Evolutionary conservation across 2,797 vertebrate species (phyloP).

Genomic region (Limnodromus scolopaceus): DNA sequence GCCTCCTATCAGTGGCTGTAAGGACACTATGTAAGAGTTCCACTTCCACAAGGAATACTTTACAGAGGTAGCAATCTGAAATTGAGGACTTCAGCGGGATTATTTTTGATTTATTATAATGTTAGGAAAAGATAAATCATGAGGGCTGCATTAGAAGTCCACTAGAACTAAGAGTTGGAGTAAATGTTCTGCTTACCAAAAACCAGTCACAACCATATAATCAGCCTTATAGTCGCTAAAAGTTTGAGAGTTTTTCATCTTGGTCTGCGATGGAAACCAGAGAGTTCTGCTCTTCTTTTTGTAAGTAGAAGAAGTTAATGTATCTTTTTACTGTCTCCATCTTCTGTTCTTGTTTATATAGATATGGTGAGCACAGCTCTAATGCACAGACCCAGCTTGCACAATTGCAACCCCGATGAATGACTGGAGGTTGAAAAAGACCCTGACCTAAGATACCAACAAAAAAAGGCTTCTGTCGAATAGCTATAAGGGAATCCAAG

Average conservation of each 20-base stretch:
- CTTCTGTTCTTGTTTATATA: not conserved
- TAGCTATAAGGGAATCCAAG: not conserved
- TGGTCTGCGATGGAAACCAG: not conserved
- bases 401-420: not conserved
- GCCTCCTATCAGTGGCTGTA: not conserved
- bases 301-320: not conserved
- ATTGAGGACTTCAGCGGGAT: not conserved
- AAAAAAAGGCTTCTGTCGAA: not conserved
- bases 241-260: not conserved
- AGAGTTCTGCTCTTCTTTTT: not conserved
- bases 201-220: not conserved
- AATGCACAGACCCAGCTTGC: not conserved
- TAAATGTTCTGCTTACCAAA: not conserved
- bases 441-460: not conserved
- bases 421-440: slow-evolving; percentile 12
- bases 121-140: not conserved
- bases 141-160: not conserved
- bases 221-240: not conserved
- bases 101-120: not conserved
- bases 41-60: not conserved
- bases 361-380: not conserved
- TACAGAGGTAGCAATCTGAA: not conserved
- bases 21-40: not conserved
- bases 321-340: not conserved
- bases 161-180: not conserved